Percentiles rank a stretch among this genome's conserved stretches.
phyloP scores from a whole-genome alignment of 2,113 vertebrate genomes.

The Dicrurus megarhynchus region DNA sequence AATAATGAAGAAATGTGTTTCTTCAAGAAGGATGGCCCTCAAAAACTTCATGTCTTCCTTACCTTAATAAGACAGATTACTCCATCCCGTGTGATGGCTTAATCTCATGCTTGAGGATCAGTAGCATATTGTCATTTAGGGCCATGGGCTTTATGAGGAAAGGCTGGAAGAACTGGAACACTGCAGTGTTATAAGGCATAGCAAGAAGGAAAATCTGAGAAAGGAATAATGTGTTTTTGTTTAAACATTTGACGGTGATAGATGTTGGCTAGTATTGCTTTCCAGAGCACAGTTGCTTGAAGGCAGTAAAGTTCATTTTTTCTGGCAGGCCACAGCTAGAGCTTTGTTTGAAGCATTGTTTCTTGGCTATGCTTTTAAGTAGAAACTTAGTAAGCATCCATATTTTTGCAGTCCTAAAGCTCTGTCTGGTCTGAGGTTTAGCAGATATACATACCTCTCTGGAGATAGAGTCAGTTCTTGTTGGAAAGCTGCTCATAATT shows the following conservation, averaged over 20 bases:
- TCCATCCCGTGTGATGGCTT: background rate
- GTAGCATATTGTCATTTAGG: background rate
- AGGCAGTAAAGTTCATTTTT: conserved; percentile 37
- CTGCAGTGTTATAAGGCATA: background rate
- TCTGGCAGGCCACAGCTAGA: conserved; percentile 15
- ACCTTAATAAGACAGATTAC: background rate
- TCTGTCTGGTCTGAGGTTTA: background rate
- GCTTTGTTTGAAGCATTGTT: conserved; percentile 20
- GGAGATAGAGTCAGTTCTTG: background rate
- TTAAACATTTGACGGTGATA: background rate
- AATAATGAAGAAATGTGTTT: background rate
- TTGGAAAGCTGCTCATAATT: background rate
- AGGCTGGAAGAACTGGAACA: background rate
- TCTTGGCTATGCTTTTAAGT: background rate
- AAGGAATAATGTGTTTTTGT: conserved; percentile 12
- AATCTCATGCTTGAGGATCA: background rate
- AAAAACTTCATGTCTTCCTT: background rate
- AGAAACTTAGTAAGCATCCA: conserved; percentile 29
- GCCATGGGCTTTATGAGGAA: background rate
- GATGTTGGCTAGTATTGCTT: background rate
- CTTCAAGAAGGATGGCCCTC: background rate
- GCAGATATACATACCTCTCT: background rate
- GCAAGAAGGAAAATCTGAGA: conserved; percentile 19
- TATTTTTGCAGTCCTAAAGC: conserved; percentile 17
- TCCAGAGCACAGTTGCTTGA: conserved; percentile 19